A percentile compares a stretch with the other conserved stretches of the same genome.
Evolutionary conservation across 92 coral and sea anemone species (phyloP).

Genomic region (Parazoanthus atlanticus): DNA sequence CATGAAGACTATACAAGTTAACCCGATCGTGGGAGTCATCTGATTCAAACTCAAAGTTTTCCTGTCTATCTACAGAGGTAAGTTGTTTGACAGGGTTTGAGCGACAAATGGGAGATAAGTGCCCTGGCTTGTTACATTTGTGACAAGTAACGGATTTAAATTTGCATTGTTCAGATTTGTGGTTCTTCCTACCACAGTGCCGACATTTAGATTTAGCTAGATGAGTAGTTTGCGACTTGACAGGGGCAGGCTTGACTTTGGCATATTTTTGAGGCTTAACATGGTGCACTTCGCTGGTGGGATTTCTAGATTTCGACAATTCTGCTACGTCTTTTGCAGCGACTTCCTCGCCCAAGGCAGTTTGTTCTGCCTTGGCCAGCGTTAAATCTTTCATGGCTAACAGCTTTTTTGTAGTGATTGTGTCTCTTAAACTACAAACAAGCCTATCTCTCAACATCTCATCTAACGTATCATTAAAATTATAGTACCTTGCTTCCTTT

Average conservation of each 20-base stretch:
- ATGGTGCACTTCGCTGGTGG: constrained; percentile 30
- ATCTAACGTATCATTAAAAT: constrained; percentile 33
- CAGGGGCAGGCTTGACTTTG: constrained; percentile 29
- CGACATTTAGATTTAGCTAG: not conserved
- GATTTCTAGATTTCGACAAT: not conserved
- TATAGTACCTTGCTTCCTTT: constrained; percentile 40
- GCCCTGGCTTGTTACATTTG: not conserved
- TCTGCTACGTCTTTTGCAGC: constrained; percentile 23
- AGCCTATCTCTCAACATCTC: constrained; percentile 44
- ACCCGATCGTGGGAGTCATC: constrained; percentile 25
- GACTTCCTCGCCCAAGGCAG: constrained; percentile 31
- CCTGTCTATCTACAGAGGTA: not conserved
- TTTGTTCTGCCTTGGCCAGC: constrained; percentile 26
- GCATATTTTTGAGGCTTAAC: constrained; percentile 9
- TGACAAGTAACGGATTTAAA: constrained; percentile 26
- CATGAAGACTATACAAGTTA: not conserved
- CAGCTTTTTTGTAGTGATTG: constrained; percentile 23
- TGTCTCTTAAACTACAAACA: constrained; percentile 46
- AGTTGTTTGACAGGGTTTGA: constrained; percentile 16
- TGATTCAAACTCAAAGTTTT: constrained; percentile 13
- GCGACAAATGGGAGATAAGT: not conserved
- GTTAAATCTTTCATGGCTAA: constrained; percentile 32
- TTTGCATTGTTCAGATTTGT: constrained; percentile 14
- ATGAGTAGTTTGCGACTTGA: not conserved
- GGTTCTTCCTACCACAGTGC: constrained; percentile 25